Evolutionary conservation across 2,113 vertebrate genomes (phyloP).

Genomic region (Pitta sordida): DNA sequence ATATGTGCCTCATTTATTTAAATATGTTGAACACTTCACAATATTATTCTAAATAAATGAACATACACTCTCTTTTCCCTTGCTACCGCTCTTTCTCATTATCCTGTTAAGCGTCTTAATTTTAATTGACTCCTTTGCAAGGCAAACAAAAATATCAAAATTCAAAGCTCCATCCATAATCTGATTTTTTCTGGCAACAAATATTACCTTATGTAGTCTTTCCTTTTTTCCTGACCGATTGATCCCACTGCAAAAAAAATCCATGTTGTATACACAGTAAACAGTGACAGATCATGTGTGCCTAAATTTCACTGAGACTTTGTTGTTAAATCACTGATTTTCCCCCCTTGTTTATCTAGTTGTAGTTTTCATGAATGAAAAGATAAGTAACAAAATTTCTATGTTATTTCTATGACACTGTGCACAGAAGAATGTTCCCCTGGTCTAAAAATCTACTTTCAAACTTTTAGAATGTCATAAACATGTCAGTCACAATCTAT

Average conservation of each 20-base stretch:
- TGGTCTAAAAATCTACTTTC: conserved; percentile 27
- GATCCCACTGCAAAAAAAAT: not conserved
- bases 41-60: conserved; percentile 68
- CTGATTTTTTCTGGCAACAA: not conserved
- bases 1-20: conserved; percentile 54
- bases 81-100: conserved; percentile 55
- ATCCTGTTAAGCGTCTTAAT: conserved; percentile 41
- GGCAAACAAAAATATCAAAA: not conserved
- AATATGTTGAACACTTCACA: conserved; percentile 37
- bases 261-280: not conserved
- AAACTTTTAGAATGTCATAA: conserved; percentile 45
- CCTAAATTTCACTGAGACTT: not conserved
- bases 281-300: not conserved
- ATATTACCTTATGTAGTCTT: not conserved
- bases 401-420: not conserved
- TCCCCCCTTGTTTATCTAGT: not conserved
- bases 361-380: not conserved
- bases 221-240: not conserved
- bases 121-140: not conserved
- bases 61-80: conserved; percentile 56
- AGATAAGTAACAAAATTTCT: not conserved
- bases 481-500: conserved; percentile 33
- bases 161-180: not conserved
- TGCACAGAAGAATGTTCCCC: conserved; percentile 2
- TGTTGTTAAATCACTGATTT: not conserved